Percentiles rank a stretch among this genome's conserved stretches.
Conservation (phyloP, 2,797 vertebrate genomes). For the Pseudochaenichthys georgianus region DNA sequence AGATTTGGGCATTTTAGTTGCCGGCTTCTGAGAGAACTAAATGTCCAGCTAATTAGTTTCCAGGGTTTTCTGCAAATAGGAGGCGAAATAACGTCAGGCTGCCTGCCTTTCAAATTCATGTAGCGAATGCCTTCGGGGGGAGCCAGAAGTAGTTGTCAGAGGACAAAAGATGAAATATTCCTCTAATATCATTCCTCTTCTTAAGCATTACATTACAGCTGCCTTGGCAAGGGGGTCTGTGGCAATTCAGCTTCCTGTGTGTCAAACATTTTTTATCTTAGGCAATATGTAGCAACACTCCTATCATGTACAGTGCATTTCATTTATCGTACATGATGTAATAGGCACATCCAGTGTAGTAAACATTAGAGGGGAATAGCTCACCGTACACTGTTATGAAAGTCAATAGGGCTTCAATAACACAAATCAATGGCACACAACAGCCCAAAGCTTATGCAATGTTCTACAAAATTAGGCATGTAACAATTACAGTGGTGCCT, state of each 20-base stretch:
- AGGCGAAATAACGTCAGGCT: slow-evolving; percentile 53
- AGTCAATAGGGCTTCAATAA: slow-evolving; percentile 78
- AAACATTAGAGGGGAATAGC: slow-evolving; percentile 75
- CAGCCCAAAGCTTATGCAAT: slow-evolving; percentile 76
- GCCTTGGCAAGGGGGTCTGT: slow-evolving; percentile 19
- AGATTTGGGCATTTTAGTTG: slow-evolving; percentile 67
- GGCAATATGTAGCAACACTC: slow-evolving; percentile 62
- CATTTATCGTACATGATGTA: slow-evolving; percentile 74
- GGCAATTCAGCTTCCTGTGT: slow-evolving; percentile 35
- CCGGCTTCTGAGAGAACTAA: slow-evolving; percentile 66
- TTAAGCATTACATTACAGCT: slow-evolving; percentile 57
- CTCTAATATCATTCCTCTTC: slow-evolving; percentile 61
- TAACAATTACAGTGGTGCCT: slow-evolving; percentile 73
- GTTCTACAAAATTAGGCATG: slow-evolving; percentile 82
- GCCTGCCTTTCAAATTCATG: slow-evolving; percentile 66
- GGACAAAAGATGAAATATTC: slow-evolving; percentile 72
- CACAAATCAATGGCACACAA: slow-evolving; percentile 80
- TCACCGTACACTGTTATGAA: slow-evolving; percentile 74
- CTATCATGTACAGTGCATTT: slow-evolving; percentile 58
- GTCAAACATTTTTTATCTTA: slow-evolving; percentile 65
- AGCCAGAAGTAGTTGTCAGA: slow-evolving; percentile 65
- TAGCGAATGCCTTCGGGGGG: slow-evolving; percentile 51
- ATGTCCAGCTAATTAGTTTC: slow-evolving; percentile 80
- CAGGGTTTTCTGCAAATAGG: slow-evolving; percentile 51
- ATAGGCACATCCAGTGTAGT: slow-evolving; percentile 59